phyloP scores from a whole-genome alignment of 2,888 invertebrate species.

The Pollenia angustigena region DNA sequence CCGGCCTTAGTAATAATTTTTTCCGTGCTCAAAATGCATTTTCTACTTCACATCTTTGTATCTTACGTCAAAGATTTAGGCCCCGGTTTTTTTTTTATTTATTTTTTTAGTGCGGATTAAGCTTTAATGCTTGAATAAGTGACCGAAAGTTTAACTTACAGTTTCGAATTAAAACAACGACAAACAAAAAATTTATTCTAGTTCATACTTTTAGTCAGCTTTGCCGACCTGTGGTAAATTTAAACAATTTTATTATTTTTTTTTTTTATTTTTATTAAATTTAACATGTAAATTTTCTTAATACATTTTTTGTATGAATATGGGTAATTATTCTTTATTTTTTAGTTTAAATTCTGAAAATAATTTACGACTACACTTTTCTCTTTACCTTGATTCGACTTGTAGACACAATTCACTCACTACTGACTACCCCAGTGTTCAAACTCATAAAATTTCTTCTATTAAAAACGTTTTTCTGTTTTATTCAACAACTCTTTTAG shows the following conservation, averaged over 20 bases:
- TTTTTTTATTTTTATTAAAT: background rate
- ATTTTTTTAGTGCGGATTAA: background rate
- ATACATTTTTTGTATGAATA: background rate
- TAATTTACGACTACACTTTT: background rate
- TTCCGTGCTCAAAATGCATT: too few relatives aligned
- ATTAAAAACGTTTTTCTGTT: constrained; percentile 7
- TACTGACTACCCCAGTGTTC: background rate
- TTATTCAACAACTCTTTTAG: constrained; percentile 37
- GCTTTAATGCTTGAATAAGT: too few relatives aligned
- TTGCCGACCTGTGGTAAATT: background rate
- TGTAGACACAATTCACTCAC: constrained; percentile 34
- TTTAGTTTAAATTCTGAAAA: background rate
- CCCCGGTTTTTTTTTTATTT: background rate
- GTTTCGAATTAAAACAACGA: too few relatives aligned
- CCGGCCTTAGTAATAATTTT: too few relatives aligned
- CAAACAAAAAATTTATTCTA: too few relatives aligned
- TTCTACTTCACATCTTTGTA: too few relatives aligned
- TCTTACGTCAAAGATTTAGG: too few relatives aligned
- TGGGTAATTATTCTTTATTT: background rate
- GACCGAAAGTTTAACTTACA: too few relatives aligned
- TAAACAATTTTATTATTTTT: background rate
- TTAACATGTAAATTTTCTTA: too few relatives aligned
- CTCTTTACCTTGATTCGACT: constrained; percentile 68
- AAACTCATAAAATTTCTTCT: background rate
- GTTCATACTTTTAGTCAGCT: background rate